Base-by-base conservation (phyloP, 2,797 vertebrate genomes). In the Sus cebifrons region DNA sequence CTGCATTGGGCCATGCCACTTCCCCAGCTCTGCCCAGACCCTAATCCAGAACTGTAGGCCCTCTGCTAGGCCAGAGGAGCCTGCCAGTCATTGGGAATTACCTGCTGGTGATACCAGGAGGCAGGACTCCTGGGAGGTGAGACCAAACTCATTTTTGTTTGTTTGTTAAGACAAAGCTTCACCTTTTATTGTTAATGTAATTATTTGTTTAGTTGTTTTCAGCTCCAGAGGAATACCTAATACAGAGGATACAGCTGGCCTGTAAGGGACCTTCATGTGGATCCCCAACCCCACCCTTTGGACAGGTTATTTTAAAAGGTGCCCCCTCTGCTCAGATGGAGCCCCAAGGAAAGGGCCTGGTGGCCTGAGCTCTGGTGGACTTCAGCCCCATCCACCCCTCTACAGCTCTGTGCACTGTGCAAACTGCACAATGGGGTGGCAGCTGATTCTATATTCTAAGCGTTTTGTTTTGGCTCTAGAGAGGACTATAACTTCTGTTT, bases 371-470 rank as follows among this genome's bases (percentile, higher is more conserved):
- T 21, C 25, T 17, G 18, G 49, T 12, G 27, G 52, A 3, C 65
- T 20, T 52, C 52, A 62, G 58, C 44, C 18, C 9, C 12, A 2
- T 7, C 29, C 15, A 5, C 68, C 56, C 29, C 18, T 25, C 54
- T 11, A 0, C 20, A 52, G 56, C 16, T 86, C n/a, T n/a, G 40
- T 14, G 9, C 23, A 73, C 64, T 6, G 5, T 3, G 20, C 62
- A 21, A 7, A 16, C 68, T 0, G 0, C 1, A 40, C 20, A 6
- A 2, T 16, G 25, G 29, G 23, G 23, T 0, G 14, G 23, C 49
- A 7, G 23, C 27, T 11, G 17, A 18, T 36, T 58, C 81, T 32
- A 12, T 2, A 21, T 25, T 14, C 21, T 18, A 12, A 6, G n/a
- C 18, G 9, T 27, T 67, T 84, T 56, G 17, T 23, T 65, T 75